phyloP scores from a whole-genome alignment of 2,797 vertebrate genomes.

The Perodicticus potto region DNA sequence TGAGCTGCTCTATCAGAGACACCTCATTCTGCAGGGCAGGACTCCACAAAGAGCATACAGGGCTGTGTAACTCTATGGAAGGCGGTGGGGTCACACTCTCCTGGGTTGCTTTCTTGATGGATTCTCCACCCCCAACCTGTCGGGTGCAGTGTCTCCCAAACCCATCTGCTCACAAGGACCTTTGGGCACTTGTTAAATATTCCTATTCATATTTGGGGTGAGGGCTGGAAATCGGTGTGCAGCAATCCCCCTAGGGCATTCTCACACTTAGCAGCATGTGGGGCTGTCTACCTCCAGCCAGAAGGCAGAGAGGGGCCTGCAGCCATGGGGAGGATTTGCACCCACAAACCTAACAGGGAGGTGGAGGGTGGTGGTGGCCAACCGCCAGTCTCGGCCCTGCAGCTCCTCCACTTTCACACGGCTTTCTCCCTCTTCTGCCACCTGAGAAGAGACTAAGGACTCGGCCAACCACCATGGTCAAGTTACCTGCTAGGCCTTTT shows the following conservation, averaged over 20 bases:
- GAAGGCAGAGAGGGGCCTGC: not conserved
- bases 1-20: not conserved
- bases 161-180: fast-evolving
- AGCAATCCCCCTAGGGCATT: not conserved
- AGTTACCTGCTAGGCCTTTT: not conserved
- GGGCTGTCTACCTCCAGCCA: not conserved
- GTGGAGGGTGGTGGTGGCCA: fast-evolving
- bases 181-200: fast-evolving
- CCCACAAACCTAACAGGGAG: fast-evolving
- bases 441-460: not conserved
- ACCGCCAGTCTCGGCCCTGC: fast-evolving
- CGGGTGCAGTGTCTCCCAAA: fast-evolving
- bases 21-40: no score
- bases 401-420: not conserved
- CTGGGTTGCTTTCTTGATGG: not conserved
- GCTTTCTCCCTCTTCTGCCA: fast-evolving
- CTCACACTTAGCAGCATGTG: not conserved
- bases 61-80: fast-evolving
- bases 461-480: not conserved
- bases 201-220: fast-evolving
- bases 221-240: fast-evolving
- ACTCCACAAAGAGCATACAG: not conserved
- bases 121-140: no score
- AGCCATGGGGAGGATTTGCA: fast-evolving
- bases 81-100: fast-evolving